A percentile compares a stretch with the other conserved stretches of the same genome.
Conservation (phyloP, 1,140 invertebrate genomes). For the Brachionus asplanchnoidis region DNA sequence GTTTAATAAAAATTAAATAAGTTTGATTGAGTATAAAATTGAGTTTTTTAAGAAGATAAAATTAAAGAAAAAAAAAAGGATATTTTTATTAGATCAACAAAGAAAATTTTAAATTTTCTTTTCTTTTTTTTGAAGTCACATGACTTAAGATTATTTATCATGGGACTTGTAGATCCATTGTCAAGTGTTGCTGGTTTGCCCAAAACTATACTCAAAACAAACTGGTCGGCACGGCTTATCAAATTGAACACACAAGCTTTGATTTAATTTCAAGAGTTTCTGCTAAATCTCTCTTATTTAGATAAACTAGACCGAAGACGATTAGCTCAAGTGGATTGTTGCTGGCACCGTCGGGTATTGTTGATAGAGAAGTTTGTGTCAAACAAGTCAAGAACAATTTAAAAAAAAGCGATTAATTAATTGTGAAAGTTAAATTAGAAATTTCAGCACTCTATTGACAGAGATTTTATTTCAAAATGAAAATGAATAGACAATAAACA, state of each 20-base stretch:
- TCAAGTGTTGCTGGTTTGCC: neutral
- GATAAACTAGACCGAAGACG: neutral
- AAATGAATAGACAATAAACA: neutral
- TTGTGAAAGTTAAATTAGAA: neutral
- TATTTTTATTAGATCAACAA: no score
- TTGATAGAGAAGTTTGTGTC: neutral
- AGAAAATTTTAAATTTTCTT: no score
- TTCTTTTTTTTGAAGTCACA: no score
- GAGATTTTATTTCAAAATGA: neutral
- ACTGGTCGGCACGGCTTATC: neutral
- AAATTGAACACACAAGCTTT: neutral
- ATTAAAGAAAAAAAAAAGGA: no score
- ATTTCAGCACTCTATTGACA: neutral
- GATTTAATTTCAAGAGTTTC: neutral
- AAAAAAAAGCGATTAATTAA: neutral
- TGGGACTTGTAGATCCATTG: no score
- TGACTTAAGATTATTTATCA: no score
- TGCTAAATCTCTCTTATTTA: neutral
- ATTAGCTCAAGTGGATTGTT: conserved; percentile 1
- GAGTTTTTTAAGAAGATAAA: no score
- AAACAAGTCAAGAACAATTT: neutral
- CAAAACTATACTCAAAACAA: neutral
- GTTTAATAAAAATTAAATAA: no score
- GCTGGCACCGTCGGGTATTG: neutral
- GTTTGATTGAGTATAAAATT: no score